Evolutionary conservation across 2,797 vertebrate species (phyloP), one percentile per base, ranked within the genome.

Genomic region (Spea hammondii): DNA sequence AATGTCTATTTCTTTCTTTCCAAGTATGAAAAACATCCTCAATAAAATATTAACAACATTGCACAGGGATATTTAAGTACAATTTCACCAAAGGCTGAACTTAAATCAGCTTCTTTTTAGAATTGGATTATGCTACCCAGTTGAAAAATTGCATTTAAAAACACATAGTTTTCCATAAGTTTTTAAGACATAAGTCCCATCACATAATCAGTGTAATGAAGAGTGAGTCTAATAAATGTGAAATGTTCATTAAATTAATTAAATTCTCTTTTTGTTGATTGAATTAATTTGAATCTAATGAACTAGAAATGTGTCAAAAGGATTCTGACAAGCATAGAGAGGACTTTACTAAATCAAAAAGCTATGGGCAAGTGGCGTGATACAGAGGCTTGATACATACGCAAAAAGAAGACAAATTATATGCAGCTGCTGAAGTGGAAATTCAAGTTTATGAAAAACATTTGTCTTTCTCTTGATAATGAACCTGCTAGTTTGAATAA

Each of bases 281-380:
- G 73, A 72, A 72, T 76, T 71, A 66, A 80, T 76, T 80, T 76
- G 68, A 65, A 80, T 66, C 13, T 76, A 76, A 80, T 76, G 59
- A 76, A 72, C 14, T 10, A 50, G 14, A 68, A 74, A 79, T 74
- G 50, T 74, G 65, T 55, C 71, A 57, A 80, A 68, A 80, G 44
- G 57, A 80, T 80, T 62, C 8, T 65, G 68, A 67, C 62, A 71
- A 66, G 59, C 74, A 76, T 72, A 14, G 59, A 72, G 51, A 60
- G 68, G 46, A 7, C 53, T 76, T 55, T 13, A 65, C 11, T n/a
- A 80, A 65, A n/a, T 47, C 13, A 67, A 4, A 60, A 73, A 57
- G 6, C 55, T 74, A 48, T 64, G 44, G 72, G 17, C 48, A 66
- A 54, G 62, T 57, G 32, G 49, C 70, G 54, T 8, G 45, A 69